phyloP scores from a whole-genome alignment of 2,797 vertebrate genomes.

The Synanceia verrucosa region DNA sequence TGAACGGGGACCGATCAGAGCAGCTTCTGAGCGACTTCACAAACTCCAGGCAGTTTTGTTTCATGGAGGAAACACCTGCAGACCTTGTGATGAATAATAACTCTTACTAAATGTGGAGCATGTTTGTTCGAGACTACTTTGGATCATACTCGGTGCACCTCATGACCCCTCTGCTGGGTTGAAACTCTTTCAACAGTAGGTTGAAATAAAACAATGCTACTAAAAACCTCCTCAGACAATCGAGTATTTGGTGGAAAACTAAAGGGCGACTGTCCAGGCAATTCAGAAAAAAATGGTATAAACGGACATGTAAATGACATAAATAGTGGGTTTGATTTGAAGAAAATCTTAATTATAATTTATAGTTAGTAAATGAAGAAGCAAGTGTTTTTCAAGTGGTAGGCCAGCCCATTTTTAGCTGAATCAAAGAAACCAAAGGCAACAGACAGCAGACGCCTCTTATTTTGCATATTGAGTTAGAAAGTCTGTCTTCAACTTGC shows the following conservation, averaged over 20 bases:
- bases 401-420: background rate
- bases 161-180: background rate
- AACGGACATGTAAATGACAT: background rate
- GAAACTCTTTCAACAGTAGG: background rate
- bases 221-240: background rate
- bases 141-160: background rate
- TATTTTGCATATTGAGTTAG: background rate
- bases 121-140: background rate
- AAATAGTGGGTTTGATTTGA: background rate
- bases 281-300: background rate
- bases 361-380: background rate
- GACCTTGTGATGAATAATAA: constrained; percentile 6
- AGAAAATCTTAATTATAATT: background rate
- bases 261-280: background rate
- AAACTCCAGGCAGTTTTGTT: background rate
- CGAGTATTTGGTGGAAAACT: background rate
- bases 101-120: background rate
- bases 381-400: no score
- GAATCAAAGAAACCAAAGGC: background rate
- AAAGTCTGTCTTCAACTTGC: background rate
- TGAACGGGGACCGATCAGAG: background rate
- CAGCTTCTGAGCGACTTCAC: background rate
- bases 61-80: constrained; percentile 18
- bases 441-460: background rate
- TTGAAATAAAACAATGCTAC: background rate